Evolutionary conservation across 2,797 vertebrate genomes (phyloP).

Genomic region (Schizopygopsis malacanthus): DNA sequence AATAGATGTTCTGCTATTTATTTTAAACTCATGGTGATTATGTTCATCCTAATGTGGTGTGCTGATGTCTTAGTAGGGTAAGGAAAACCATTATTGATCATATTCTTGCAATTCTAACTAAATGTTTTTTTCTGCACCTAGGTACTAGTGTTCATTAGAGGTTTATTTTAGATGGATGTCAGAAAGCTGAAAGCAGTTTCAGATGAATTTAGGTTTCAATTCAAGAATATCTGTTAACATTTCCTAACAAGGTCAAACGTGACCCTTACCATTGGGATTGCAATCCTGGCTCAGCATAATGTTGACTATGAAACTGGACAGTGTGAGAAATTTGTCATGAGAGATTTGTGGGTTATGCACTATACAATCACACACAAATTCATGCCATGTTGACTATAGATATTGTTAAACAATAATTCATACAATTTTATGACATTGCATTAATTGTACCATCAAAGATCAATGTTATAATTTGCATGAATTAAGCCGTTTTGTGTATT

Average conservation of each 20-base stretch:
- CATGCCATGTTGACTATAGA: neutral
- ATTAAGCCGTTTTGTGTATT: neutral
- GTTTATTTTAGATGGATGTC: neutral
- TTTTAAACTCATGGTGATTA: neutral
- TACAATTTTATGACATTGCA: neutral
- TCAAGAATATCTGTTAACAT: neutral
- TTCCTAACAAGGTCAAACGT: neutral
- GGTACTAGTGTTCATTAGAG: neutral
- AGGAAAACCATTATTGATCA: neutral
- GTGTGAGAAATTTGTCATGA: neutral
- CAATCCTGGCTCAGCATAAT: neutral
- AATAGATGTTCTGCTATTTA: neutral
- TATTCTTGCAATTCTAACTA: neutral
- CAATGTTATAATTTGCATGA: neutral
- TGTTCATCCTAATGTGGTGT: neutral
- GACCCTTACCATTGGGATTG: neutral
- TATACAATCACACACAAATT: neutral
- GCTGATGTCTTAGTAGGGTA: neutral
- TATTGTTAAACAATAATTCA: neutral
- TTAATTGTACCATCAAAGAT: neutral
- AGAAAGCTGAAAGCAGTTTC: slow-evolving; percentile 15
- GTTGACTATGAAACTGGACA: neutral
- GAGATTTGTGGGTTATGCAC: neutral
- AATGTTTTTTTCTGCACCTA: neutral
- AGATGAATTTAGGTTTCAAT: neutral